phyloP scores from a whole-genome alignment of 2,113 vertebrate genomes.

The Hoplias malabaricus region DNA sequence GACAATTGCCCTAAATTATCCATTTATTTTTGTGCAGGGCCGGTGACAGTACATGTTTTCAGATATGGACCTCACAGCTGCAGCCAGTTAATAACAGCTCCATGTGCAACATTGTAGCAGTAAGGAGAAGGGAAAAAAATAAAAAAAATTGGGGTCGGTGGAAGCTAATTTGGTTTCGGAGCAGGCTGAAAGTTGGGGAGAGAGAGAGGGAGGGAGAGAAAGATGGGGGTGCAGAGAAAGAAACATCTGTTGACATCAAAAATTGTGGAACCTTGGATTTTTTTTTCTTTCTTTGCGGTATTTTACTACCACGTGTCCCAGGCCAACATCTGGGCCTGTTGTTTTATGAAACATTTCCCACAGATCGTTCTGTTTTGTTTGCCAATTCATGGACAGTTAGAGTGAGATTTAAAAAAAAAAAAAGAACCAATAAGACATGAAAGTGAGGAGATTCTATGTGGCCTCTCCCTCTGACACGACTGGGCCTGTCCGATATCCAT shows the following conservation, averaged over 20 bases:
- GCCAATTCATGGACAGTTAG: slow-evolving; percentile 89
- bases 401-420: slow-evolving; percentile 78
- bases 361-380: slow-evolving; percentile 89
- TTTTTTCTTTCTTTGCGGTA: slow-evolving; percentile 83
- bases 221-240: slow-evolving; percentile 59
- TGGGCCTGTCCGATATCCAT: slow-evolving; percentile 88
- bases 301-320: slow-evolving; percentile 91
- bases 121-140: slow-evolving; percentile 58
- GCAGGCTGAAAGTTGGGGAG: slow-evolving; percentile 75
- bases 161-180: slow-evolving; percentile 77
- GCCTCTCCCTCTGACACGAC: slow-evolving; percentile 85
- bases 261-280: slow-evolving; percentile 85
- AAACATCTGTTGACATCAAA: slow-evolving; percentile 89
- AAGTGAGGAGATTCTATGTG: slow-evolving; percentile 85
- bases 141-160: slow-evolving; percentile 50
- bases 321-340: slow-evolving; percentile 91
- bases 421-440: slow-evolving; percentile 84
- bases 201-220: slow-evolving; percentile 23
- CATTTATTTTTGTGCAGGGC: slow-evolving; percentile 55
- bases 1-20: slow-evolving; percentile 55
- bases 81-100: slow-evolving; percentile 82
- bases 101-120: slow-evolving; percentile 68
- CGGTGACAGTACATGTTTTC: slow-evolving; percentile 65
- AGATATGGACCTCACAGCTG: slow-evolving; percentile 81
- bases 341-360: slow-evolving; percentile 95